Percentiles rank a stretch among this genome's conserved stretches.
Evolutionary conservation across 2,888 invertebrate genomes (phyloP).

Genomic region (Oasisia sp.): DNA sequence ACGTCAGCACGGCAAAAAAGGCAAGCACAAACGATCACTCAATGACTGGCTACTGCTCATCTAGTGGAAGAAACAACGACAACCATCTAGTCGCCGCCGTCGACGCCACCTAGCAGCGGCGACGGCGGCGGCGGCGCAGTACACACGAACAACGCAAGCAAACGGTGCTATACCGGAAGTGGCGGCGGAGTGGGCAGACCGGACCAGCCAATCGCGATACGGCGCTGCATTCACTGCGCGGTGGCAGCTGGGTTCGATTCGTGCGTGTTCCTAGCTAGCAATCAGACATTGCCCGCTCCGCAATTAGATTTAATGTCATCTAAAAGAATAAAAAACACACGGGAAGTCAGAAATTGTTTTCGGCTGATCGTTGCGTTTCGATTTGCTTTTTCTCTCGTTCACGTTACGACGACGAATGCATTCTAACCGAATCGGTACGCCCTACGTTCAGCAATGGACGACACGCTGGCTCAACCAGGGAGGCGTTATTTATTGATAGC

Average conservation of each 20-base stretch:
- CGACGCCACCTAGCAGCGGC: not conserved
- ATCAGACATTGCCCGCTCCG: conserved; percentile 12
- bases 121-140: conserved; percentile 17
- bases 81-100: conserved; percentile 5
- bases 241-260: conserved; percentile 7
- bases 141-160: conserved; percentile 17
- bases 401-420: not conserved
- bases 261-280: conserved; percentile 17
- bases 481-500: not conserved
- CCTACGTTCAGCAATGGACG: not conserved
- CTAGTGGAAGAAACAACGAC: conserved; percentile 17
- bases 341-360: not conserved
- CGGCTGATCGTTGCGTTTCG: not conserved
- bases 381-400: conserved; percentile 10
- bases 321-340: not conserved
- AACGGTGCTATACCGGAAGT: conserved; percentile 5
- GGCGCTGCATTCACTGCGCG: conserved; percentile 7
- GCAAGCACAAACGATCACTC: conserved; percentile 17
- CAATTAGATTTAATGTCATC: conserved; percentile 17
- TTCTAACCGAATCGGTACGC: conserved; percentile 1
- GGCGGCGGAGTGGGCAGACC: not conserved
- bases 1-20: conserved; percentile 9
- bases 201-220: not conserved
- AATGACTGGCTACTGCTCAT: not conserved
- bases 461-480: not conserved